phyloP scores from a whole-genome alignment of 2,113 vertebrate species.

The Pteropus alecto region DNA sequence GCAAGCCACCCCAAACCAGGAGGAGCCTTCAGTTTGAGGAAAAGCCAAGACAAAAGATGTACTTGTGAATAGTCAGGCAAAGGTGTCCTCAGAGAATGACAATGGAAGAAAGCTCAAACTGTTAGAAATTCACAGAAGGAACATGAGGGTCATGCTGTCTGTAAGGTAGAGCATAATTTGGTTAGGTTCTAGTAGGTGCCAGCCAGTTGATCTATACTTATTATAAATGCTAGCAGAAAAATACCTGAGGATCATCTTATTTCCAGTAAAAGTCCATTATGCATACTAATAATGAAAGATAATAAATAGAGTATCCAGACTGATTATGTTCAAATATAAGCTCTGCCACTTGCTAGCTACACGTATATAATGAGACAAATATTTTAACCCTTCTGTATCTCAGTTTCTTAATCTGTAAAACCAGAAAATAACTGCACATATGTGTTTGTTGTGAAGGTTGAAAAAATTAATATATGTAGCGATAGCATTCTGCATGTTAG shows the following conservation, averaged over 20 bases:
- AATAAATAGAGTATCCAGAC: neutral
- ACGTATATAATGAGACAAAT: neutral
- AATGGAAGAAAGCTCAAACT: neutral
- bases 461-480: neutral
- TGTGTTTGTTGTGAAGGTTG: neutral
- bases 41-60: neutral
- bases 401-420: neutral
- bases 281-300: neutral
- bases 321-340: neutral
- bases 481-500: neutral
- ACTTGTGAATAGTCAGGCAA: neutral
- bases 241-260: neutral
- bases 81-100: neutral
- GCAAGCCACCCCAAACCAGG: neutral
- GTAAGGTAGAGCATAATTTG: neutral
- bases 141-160: neutral
- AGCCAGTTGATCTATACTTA: neutral
- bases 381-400: neutral
- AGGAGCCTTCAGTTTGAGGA: neutral
- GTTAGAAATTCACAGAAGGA: neutral
- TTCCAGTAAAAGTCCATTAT: neutral
- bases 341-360: neutral
- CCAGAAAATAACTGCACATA: neutral
- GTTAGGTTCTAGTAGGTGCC: neutral
- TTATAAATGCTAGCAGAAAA: neutral